Base-by-base conservation (phyloP, 1,140 invertebrate species). In the Cepaea nemoralis region DNA sequence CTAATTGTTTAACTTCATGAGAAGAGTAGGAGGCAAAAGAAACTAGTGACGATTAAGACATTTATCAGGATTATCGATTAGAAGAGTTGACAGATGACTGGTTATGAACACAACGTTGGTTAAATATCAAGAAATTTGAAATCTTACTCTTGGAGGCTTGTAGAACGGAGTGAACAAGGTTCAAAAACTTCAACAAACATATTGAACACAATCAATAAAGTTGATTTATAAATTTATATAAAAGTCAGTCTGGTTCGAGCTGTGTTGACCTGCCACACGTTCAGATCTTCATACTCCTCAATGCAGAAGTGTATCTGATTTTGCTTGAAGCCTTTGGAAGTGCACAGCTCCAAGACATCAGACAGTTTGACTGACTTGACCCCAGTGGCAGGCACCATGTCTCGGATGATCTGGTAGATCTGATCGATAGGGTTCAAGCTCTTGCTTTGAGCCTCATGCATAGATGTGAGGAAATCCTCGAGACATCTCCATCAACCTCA, bases 401-500 rank as follows among this genome's bases (percentile, higher is more conserved):
- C 96, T 42, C 95, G 93, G 40, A 99, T 95, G 0, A 98, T 91
- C 19, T 94, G 93, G 90, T 95, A 98, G 70, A 99, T 97, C 87
- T 95, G 95, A 87, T 98, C 97, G 48, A 94, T 95, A 0, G 94
- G 93, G 85, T 94, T 95, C 83, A 94, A 93, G 37, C 92, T 91
- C 89, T 86, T 86, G 27, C 80, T 82, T 40, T 89, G 85, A 78
- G 85, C 81, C 24, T 88, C 87, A 40, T 87, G 84, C 24, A 83
- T 80, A 70, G 91, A 82, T 75, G 90, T 89, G 16, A 99, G 93
- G 0, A 98, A 99, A 87, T 96, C 95, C 95, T 90, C 99, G 99
- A 6, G 97, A 98, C 95, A 97, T 96, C 89, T 99, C 97, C 88
- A 99, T 94, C 45, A 99, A 93, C 77, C 98, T 94, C 88, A 99